A percentile compares a stretch with the other conserved stretches of the same genome.
phyloP scores from a whole-genome alignment of 2,797 vertebrate genomes.

The Anabas testudineus region DNA sequence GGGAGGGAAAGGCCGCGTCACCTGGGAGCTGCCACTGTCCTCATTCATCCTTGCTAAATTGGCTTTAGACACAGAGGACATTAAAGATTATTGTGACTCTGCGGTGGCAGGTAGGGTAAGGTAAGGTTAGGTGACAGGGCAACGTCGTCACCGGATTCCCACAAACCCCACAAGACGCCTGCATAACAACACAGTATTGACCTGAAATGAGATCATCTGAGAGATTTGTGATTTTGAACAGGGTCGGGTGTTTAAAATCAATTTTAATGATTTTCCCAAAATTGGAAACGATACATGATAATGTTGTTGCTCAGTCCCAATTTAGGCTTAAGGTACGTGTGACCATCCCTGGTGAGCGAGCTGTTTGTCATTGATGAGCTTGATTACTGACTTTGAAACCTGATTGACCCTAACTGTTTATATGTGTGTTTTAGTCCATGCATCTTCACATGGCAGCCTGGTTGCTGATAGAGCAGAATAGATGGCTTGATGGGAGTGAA shows the following conservation, averaged over 20 bases:
- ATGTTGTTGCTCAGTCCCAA: not conserved
- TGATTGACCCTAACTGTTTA: constrained; percentile 28
- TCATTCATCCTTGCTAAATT: constrained; percentile 75
- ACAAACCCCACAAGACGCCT: constrained; percentile 25
- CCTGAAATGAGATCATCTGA: constrained; percentile 46
- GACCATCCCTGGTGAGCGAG: not conserved
- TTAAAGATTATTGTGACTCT: constrained; percentile 62
- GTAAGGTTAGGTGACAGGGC: constrained; percentile 41
- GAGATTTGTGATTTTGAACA: constrained; percentile 31
- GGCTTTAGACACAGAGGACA: constrained; percentile 62
- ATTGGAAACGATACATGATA: not conserved
- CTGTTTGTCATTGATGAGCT: constrained; percentile 4
- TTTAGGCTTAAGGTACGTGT: constrained; percentile 1
- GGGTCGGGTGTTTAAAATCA: not conserved
- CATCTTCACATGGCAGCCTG: constrained; percentile 15
- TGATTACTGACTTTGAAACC: not conserved
- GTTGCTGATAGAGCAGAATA: constrained; percentile 60
- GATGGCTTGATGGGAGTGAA: constrained; percentile 29
- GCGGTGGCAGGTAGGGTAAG: constrained; percentile 37
- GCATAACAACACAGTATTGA: constrained; percentile 25
- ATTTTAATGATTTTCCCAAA: not conserved
- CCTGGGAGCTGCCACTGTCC: constrained; percentile 67
- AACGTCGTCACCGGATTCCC: constrained; percentile 31
- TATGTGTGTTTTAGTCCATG: not conserved
- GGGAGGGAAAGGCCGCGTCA: constrained; percentile 68